Base-by-base conservation (phyloP, 2,888 invertebrate species). In the Ornithoptera priamus region DNA sequence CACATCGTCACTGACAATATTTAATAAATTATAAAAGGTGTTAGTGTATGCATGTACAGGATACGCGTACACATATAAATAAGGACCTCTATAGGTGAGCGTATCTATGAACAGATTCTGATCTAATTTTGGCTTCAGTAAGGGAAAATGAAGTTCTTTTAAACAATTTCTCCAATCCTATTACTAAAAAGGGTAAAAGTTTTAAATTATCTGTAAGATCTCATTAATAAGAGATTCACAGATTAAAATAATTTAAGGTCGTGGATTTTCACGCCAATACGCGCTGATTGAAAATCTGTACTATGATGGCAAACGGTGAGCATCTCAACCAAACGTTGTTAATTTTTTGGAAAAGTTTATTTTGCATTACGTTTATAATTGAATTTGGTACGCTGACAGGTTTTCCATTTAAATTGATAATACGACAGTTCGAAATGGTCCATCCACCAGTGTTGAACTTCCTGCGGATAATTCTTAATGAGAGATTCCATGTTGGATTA, bases 391-490 rank as follows among this genome's bases (percentile, higher is more conserved):
- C 12, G 46, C 3, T 15, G 46, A 15, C 18, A 10, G 39, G 10
- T 36, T 39, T 61, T 61, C 61, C 6, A 61, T 61, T 61, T 61
- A 36, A 30, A 61, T 61, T 61, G 7, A 18, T 61, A n/a, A 61
- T n/a, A 15, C 46, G 12, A 15, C 24, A 15, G 39, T 62, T 46
- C 24, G 42, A 62, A 62, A 50, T 24, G 62, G 62, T 22, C 46
- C 50, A 62, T 46, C 46, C 17, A 50, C 22, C 24, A 62, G 24
- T 8, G 46, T 24, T 15, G 61, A 39, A n/a, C 20, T 50, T 50
- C 22, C 62, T 62, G 24, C 20, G 46, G 62, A 62, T 62, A 42
- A 46, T 50, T 24, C 22, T 50, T 62, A 62, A 62, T 62, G 62
- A 62, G 62, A 62, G 20, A 62, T 50, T 50, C 53, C 18, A 20